Percentiles rank a stretch among this genome's conserved stretches.
Evolutionary conservation across 2,797 vertebrate species (phyloP).

Genomic region (Ateles fusciceps): DNA sequence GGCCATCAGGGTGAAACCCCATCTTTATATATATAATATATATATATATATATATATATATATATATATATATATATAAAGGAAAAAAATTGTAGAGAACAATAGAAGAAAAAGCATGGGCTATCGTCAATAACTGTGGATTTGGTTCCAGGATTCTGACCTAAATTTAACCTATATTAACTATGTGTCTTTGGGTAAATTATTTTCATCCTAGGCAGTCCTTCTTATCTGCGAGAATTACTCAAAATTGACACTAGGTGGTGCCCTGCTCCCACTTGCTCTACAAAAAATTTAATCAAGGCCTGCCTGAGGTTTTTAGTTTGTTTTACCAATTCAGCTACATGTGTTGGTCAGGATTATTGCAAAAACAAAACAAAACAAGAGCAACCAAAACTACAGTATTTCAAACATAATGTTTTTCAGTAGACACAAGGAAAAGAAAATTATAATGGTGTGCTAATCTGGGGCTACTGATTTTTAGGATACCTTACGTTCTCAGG

Average conservation of each 20-base stretch:
- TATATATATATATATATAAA: too few species aligned
- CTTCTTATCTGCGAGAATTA: background rate
- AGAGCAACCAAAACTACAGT: background rate
- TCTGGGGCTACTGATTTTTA: background rate
- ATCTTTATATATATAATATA: too few species aligned
- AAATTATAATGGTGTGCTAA: background rate
- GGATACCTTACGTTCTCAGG: background rate
- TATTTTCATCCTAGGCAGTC: background rate
- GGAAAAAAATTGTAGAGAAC: background rate
- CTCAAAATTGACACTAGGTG: conserved; percentile 45
- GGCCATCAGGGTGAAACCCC: too few species aligned
- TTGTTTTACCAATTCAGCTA: background rate
- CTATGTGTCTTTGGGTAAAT: background rate
- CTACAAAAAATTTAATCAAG: background rate
- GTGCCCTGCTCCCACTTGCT: background rate
- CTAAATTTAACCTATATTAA: background rate
- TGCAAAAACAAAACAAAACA: background rate
- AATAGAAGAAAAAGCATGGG: background rate
- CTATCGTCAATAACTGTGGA: background rate
- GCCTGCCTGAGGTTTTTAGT: background rate
- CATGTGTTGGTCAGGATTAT: background rate
- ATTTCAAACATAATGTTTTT: background rate
- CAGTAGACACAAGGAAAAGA: background rate
- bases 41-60: too few species aligned
- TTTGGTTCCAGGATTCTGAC: background rate